Evolutionary conservation across 53 echinoderm and acorn worm genomes (phyloP).

Genomic region (Henricia sp.): DNA sequence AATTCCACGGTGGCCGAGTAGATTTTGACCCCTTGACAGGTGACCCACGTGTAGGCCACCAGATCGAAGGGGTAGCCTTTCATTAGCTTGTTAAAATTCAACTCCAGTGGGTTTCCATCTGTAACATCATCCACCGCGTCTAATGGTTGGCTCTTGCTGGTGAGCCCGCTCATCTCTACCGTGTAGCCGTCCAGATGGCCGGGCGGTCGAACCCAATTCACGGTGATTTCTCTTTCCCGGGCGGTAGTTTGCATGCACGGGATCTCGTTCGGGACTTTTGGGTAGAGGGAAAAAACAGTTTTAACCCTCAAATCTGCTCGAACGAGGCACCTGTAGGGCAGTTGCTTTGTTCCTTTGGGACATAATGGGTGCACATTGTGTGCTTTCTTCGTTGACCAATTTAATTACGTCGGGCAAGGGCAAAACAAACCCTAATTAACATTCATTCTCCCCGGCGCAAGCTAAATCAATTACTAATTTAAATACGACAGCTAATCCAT

Average conservation of each 20-base stretch:
- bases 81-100: background rate
- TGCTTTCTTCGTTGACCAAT: background rate
- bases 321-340: no score
- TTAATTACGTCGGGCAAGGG: no score
- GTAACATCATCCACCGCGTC: background rate
- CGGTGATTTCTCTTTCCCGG: background rate
- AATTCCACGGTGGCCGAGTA: background rate
- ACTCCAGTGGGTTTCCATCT: background rate
- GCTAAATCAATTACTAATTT: no score
- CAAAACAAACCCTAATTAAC: no score
- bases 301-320: background rate
- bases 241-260: background rate
- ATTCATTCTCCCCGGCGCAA: no score
- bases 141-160: background rate
- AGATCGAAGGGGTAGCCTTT: background rate
- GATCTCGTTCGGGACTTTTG: conserved; percentile 16
- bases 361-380: background rate
- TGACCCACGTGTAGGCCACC: conserved; percentile 23
- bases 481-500: no score
- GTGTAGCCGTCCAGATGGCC: conserved; percentile 7
- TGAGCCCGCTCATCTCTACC: background rate
- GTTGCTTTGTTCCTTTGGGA: no score
- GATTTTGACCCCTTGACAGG: background rate
- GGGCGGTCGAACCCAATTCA: background rate
- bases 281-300: background rate